Percentiles rank a stretch among this genome's conserved stretches.
Evolutionary conservation across 1,140 invertebrate species (phyloP).

Genomic region (Fopius arisanus): DNA sequence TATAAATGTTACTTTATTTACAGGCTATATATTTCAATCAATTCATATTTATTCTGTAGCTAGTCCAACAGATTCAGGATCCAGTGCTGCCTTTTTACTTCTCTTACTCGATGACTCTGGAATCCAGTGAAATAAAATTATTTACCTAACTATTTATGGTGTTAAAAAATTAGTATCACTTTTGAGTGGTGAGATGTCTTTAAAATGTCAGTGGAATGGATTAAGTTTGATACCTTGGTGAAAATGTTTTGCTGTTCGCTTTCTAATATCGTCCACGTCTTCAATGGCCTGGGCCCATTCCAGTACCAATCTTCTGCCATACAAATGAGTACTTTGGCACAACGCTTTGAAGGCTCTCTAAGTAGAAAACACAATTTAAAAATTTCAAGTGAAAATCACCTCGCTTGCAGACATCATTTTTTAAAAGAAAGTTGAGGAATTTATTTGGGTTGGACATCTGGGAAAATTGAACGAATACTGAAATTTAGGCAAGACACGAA

Average conservation of each 20-base stretch:
- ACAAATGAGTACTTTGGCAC: constrained; percentile 96
- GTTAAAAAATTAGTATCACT: neutral
- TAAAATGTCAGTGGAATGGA: constrained; percentile 17
- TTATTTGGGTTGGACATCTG: no score
- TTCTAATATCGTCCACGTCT: constrained; percentile 38
- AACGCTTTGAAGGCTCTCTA: constrained; percentile 91
- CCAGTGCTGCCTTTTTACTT: constrained; percentile 33
- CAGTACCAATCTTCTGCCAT: constrained; percentile 90
- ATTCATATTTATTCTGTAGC: constrained; percentile 19
- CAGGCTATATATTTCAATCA: neutral
- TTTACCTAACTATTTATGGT: neutral
- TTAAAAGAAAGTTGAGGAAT: no score
- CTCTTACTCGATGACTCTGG: constrained; percentile 30
- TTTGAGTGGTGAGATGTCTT: neutral
- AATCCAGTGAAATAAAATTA: constrained; percentile 21
- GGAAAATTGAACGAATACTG: no score
- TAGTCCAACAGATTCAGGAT: constrained; percentile 30
- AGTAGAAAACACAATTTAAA: constrained; percentile 20
- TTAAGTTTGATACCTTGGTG: constrained; percentile 35
- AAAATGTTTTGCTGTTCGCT: constrained; percentile 39
- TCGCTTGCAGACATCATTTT: neutral
- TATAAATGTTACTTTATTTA: neutral
- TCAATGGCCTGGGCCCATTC: constrained; percentile 95
- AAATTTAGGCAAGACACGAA: no score
- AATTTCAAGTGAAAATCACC: neutral